Conservation (phyloP, 1,140 invertebrate species). For the Bombus fervidus region DNA sequence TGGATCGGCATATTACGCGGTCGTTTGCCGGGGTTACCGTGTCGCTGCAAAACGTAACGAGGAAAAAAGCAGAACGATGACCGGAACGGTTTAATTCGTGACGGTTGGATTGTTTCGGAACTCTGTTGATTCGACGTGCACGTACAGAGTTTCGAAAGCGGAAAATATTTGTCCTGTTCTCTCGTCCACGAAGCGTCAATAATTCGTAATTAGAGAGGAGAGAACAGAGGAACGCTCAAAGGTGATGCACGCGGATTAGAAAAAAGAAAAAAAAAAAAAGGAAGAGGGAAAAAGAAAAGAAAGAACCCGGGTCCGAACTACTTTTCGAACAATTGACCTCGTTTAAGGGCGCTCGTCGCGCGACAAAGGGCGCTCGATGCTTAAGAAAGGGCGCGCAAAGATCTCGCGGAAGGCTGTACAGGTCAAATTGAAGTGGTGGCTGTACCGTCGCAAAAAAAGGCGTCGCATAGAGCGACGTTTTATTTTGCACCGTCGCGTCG, state of each 20-base stretch:
- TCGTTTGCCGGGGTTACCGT: constrained; percentile 15
- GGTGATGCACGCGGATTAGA: background rate
- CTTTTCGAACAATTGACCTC: constrained; percentile 73
- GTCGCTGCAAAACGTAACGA: background rate
- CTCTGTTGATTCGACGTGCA: background rate
- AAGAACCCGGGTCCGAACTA: constrained; percentile 40
- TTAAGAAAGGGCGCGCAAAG: constrained; percentile 45
- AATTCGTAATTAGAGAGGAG: constrained; percentile 28
- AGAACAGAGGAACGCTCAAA: background rate
- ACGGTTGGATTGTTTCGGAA: background rate
- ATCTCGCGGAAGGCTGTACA: constrained; percentile 49
- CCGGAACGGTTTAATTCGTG: constrained; percentile 19
- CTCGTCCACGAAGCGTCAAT: constrained; percentile 28
- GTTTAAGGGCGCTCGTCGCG: constrained; percentile 64
- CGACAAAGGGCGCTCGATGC: constrained; percentile 58
- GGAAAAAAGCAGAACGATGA: background rate
- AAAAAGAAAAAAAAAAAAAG: background rate
- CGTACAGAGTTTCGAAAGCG: background rate
- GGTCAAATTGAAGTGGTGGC: constrained; percentile 59
- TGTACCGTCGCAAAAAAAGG: constrained; percentile 49
- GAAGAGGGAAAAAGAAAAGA: background rate
- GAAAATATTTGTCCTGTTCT: constrained; percentile 24
- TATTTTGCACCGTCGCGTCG: constrained; percentile 52
- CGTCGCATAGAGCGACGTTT: constrained; percentile 60
- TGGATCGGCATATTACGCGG: constrained; percentile 21